phyloP scores from a whole-genome alignment of 2,888 invertebrate genomes.

The Caenorhabditis uteleia region DNA sequence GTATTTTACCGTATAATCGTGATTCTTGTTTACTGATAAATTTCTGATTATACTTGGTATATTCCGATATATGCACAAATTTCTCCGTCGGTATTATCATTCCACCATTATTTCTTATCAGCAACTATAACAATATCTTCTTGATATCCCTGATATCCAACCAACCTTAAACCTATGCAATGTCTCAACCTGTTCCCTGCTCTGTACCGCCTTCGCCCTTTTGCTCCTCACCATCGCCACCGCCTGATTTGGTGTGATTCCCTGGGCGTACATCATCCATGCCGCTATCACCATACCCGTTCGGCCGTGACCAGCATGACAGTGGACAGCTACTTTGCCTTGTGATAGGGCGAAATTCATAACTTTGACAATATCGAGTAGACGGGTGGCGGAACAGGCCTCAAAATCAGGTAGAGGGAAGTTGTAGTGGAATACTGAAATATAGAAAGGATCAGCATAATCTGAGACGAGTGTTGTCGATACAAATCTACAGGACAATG shows the following conservation, averaged over 20 bases:
- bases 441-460: background rate
- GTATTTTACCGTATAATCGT: constrained; percentile 39
- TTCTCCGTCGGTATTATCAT: constrained; percentile 37
- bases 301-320: constrained; percentile 80
- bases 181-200: constrained; percentile 41
- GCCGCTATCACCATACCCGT: constrained; percentile 88
- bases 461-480: too few relatives aligned
- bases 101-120: constrained; percentile 31
- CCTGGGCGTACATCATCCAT: constrained; percentile 82
- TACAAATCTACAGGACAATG: too few relatives aligned
- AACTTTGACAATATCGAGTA: constrained; percentile 90
- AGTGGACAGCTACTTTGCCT: constrained; percentile 76
- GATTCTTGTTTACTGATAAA: constrained; percentile 37
- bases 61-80: constrained; percentile 19
- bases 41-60: constrained; percentile 33
- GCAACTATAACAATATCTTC: constrained; percentile 7
- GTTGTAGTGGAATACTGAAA: constrained; percentile 85
- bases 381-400: constrained; percentile 79
- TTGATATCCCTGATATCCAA: background rate
- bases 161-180: constrained; percentile 31
- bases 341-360: constrained; percentile 80
- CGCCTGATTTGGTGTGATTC: constrained; percentile 81
- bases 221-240: constrained; percentile 71
- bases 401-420: constrained; percentile 86
- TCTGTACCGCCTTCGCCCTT: constrained; percentile 47